A percentile compares a stretch with the other conserved stretches of the same genome.
These are phyloP conservation scores for Sylvilagus bachmani DNA, from an alignment of 2,113 vertebrate species.

Conservation along the genomic window DNA sequence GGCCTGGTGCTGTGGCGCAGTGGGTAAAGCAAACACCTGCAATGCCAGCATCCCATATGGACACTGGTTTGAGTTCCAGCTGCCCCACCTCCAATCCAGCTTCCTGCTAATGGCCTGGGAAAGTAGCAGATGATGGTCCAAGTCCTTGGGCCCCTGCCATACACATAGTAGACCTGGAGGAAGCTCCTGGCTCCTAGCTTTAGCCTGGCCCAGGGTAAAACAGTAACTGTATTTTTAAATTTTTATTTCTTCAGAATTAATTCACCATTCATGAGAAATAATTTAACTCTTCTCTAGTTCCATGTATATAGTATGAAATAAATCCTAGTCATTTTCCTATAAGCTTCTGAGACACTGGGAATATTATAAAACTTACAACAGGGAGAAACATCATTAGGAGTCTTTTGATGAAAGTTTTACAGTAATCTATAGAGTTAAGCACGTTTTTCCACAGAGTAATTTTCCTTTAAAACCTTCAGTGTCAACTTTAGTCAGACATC, in stretches of 20 bases:
- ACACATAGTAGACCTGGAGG: no score
- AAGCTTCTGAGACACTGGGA: conserved; percentile 20
- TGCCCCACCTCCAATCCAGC: no score
- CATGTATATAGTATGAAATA: conserved; percentile 6
- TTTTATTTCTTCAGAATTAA: conserved; percentile 39
- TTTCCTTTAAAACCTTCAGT: background rate
- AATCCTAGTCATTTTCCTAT: background rate
- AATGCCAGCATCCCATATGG: no score
- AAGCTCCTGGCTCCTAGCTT: no score
- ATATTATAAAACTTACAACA: background rate
- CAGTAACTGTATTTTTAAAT: background rate
- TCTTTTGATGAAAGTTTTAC: background rate
- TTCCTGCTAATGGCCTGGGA: no score
- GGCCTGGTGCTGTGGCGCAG: no score
- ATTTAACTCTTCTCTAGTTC: background rate
- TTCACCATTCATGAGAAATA: background rate
- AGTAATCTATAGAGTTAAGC: background rate
- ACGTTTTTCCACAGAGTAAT: background rate
- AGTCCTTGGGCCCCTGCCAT: no score
- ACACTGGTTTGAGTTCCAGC: no score
- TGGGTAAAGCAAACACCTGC: no score
- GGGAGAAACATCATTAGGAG: background rate
- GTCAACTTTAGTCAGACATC: background rate
- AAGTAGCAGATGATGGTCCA: no score
- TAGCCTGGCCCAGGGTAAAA: background rate